Conservation (phyloP, 2,113 vertebrate genomes). For the Crotalus horridus region DNA sequence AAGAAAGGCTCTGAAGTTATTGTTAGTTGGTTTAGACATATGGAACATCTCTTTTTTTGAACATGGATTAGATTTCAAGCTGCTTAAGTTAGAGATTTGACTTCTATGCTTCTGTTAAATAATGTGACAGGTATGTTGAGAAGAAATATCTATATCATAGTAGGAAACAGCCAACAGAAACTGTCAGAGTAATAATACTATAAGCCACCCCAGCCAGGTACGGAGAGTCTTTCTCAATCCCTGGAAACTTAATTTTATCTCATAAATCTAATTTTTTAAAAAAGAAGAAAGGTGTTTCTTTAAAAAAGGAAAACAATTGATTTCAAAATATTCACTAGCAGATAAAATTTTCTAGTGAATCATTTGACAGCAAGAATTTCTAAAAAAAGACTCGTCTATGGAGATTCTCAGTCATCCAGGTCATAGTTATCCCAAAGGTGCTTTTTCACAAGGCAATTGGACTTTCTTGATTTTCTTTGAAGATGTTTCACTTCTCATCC, state of each 20-base stretch:
- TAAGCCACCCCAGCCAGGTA: neutral
- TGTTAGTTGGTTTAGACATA: neutral
- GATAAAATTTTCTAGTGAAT: neutral
- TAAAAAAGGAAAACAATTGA: neutral
- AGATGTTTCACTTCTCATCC: no score
- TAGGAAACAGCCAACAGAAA: neutral
- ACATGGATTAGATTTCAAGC: neutral
- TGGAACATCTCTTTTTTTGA: neutral
- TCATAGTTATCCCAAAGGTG: no score
- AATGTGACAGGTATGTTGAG: neutral
- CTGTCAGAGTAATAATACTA: neutral
- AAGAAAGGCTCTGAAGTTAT: neutral
- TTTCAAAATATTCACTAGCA: neutral
- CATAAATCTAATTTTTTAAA: neutral
- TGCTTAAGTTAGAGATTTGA: neutral
- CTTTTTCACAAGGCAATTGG: no score
- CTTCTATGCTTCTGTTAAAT: neutral
- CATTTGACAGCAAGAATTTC: neutral
- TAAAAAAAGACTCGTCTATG: neutral
- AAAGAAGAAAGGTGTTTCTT: neutral
- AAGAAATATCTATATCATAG: neutral
- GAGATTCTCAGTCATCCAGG: no score
- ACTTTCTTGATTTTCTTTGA: no score
- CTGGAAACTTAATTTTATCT: neutral
- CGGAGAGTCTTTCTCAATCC: neutral